Base-by-base conservation (phyloP, 2,888 invertebrate species). In the Cataglyphis cursor region DNA sequence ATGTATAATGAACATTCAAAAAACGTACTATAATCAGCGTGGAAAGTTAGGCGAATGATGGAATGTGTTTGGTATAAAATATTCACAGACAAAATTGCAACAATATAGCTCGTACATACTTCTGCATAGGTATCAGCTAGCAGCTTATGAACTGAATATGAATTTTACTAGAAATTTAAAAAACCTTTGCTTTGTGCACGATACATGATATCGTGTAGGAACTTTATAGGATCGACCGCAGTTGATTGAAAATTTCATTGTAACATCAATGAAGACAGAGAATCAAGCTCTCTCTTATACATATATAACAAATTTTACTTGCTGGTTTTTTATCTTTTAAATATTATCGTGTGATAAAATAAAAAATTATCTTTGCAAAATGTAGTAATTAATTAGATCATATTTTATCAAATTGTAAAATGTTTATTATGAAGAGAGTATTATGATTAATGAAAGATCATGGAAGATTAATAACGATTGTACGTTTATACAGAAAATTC, bases 191-290 rank as follows among this genome's bases (percentile, higher is more conserved):
- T 75, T 76, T 66, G 66, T 66, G 51, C 24, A 18, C 51, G 38
- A 28, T 38, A 54, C 38, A 35, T 18, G 48, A 51, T 62, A 64
- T 8, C 64, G 15, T 54, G 38, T 48, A n/a, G n/a, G 15, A 76
- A 66, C 35, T 35, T 75, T 24, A 48, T 12, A 51, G 38, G 24
- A 75, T 51, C 38, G 38, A 75, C n/a, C 38, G 51, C 35, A 65
- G 18, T 12, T 75, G 35, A 75, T 64, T 75, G 75, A 65, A 75
- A 75, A 65, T 35, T 64, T 64, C 24, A 64, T 75, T 4, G 24
- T 3, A 0, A 31, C 5, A 9, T 15, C 5, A 48, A 24, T 35
- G 24, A 64, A 75, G 35, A 8, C 15, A 21, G n/a, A 15, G 0
- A 65, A 51, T 65, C 2, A n/a, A 35, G 35, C n/a, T 35, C 6